Evolutionary conservation across 37 sponge, comb jelly and placozoan genomes (phyloP), one percentile per base, ranked within the genome.

Genomic region (Lycopodina hypogea): DNA sequence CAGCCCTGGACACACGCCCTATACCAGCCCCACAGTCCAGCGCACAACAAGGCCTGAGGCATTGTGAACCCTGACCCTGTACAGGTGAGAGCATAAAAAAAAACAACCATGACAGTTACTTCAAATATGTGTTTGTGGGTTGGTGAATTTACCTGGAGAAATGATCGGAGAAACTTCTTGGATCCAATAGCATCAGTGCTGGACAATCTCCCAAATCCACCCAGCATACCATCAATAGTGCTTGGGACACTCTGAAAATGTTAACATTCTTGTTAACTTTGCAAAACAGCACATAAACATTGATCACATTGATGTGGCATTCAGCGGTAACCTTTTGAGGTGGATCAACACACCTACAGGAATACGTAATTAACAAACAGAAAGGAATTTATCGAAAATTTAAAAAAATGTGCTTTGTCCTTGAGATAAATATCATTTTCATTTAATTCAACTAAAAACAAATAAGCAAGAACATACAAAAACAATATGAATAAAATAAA

Each of bases 11-110:
- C 3, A 97, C 90, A 19, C 98, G 68, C 1, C 98, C 98, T 33
- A 97, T 97, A 7, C 98, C 98, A 35, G 98, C 88, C 15, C 98
- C 98, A 85, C 98, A 97, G 84, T 97, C 98, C 72, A 74, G 56
- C 42, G 81, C 81, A 69, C 72, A 61, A 21, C 36, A 19, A 40
- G 78, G 62, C 81, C 81, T 80, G 55, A 12, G 42, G 42, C 7
- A 1, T 21, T 2, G 7, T 23, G 51, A 75, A 6, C 21, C 23
- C 34, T 36, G 76, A 67, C 36, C n/a, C n/a, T 35, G 8, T 67
- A 36, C 37, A 36, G 48, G 9, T 12, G 48, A 12, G 48, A 12
- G 48, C 48, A 45, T 45, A 9, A 4, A 45, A 4, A 45, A 45
- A 45, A 45, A 45, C 9, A 45, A 9, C 48, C 48, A 45, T 45